Conservation (phyloP, 2,888 invertebrate species). For the Cantharis rustica region DNA sequence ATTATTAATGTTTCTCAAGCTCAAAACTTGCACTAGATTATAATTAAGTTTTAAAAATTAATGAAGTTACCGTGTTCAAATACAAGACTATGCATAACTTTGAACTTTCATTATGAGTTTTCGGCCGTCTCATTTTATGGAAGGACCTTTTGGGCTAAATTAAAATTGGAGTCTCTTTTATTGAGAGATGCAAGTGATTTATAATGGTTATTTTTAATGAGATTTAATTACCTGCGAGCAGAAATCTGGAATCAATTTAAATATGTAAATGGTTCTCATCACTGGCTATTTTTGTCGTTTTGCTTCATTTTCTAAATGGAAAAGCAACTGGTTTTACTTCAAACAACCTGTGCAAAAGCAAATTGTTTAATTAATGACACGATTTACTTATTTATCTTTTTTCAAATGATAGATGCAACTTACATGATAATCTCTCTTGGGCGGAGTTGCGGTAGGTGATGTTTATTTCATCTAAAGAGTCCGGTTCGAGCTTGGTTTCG, state of each 20-base stretch:
- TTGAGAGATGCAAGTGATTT: background rate
- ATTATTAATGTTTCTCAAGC: background rate
- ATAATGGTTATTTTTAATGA: background rate
- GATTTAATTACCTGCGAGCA: background rate
- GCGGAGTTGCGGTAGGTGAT: conserved; percentile 28
- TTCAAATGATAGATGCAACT: background rate
- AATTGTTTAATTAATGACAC: background rate
- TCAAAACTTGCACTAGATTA: background rate
- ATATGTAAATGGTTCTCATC: background rate
- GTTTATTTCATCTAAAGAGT: conserved; percentile 25
- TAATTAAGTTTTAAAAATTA: background rate
- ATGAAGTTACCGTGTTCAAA: background rate
- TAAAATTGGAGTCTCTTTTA: background rate
- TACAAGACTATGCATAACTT: background rate
- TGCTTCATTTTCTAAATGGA: background rate
- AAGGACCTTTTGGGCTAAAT: background rate
- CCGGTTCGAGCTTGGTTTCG: conserved; percentile 30
- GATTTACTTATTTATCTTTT: background rate
- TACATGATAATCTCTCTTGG: conserved; percentile 13
- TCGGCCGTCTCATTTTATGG: background rate
- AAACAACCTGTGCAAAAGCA: background rate
- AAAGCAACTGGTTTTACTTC: background rate
- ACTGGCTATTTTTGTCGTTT: background rate
- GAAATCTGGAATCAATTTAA: background rate
- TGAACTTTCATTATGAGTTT: background rate